Evolutionary conservation across 2,797 vertebrate genomes (phyloP).

Genomic region (Sebastes iracundus): DNA sequence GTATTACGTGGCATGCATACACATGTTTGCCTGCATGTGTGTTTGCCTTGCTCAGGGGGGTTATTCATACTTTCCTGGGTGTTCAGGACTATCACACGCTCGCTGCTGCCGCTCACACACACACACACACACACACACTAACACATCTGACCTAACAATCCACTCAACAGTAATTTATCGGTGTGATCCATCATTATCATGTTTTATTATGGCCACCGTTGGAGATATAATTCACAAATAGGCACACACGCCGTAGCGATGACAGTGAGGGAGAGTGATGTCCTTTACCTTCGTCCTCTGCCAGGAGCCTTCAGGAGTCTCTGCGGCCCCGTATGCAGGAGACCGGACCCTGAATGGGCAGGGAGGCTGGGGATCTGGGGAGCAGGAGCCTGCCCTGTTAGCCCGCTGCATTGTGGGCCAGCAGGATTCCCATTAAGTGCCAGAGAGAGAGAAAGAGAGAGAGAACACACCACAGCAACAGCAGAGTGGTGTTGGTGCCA

Average conservation of each 20-base stretch:
- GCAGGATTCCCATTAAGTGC: conserved; percentile 70
- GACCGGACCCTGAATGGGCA: conserved; percentile 65
- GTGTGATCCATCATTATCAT: conserved; percentile 86
- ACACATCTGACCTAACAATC: conserved; percentile 76
- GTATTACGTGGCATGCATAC: neutral
- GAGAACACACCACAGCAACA: conserved; percentile 66
- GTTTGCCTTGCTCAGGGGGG: conserved; percentile 48
- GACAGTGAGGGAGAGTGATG: conserved; percentile 80
- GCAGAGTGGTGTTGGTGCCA: conserved; percentile 76
- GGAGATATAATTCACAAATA: conserved; percentile 84
- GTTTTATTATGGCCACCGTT: conserved; percentile 84
- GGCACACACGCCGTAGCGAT: conserved; percentile 64
- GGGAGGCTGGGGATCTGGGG: conserved; percentile 66
- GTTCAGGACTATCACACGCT: conserved; percentile 54
- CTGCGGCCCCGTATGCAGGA: conserved; percentile 55
- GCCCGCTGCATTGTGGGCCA: conserved; percentile 72
- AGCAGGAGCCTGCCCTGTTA: conserved; percentile 66
- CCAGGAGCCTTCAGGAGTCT: conserved; percentile 72
- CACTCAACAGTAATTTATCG: conserved; percentile 83
- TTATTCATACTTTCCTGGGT: conserved; percentile 50
- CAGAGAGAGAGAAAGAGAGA: conserved; percentile 38
- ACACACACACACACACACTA: conserved; percentile 61
- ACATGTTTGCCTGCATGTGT: conserved; percentile 27
- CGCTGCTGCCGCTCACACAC: conserved; percentile 44
- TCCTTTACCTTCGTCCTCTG: conserved; percentile 83